phyloP scores from a whole-genome alignment of 2,888 invertebrate species.

The Didymodactylos carnosus region DNA sequence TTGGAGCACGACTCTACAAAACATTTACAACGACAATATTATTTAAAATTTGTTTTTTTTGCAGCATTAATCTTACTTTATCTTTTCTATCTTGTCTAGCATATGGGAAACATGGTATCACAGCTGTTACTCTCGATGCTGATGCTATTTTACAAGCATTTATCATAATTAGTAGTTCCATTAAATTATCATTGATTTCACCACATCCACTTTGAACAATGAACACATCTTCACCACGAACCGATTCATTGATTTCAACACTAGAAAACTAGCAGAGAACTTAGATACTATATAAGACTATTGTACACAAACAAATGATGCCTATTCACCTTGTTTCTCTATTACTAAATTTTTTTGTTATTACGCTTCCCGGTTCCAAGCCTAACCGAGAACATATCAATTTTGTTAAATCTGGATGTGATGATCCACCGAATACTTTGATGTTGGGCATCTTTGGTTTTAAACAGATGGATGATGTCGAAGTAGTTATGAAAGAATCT shows the following conservation, averaged over 20 bases:
- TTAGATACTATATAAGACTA: not conserved
- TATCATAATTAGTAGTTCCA: conserved; percentile 86
- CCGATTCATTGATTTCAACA: conserved; percentile 83
- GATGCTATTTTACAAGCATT: conserved; percentile 90
- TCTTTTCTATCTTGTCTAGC: conserved; percentile 87
- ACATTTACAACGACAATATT: no score
- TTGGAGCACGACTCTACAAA: conserved; percentile 65
- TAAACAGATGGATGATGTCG: no score
- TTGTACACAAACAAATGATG: not conserved
- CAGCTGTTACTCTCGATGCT: conserved; percentile 73
- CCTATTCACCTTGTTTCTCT: conserved; percentile 72
- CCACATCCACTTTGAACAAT: conserved; percentile 84
- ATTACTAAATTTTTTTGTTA: conserved; percentile 98
- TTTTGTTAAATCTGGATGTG: conserved; percentile 86
- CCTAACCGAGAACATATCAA: conserved; percentile 84
- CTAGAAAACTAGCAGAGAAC: conserved; percentile 38
- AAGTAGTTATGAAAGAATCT: no score
- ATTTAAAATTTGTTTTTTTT: not conserved
- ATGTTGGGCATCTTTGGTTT: conserved; percentile 80
- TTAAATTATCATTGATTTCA: conserved; percentile 77
- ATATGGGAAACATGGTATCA: conserved; percentile 85
- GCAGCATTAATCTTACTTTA: conserved; percentile 45
- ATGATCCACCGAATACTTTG: conserved; percentile 94
- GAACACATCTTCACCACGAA: conserved; percentile 85
- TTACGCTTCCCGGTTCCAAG: conserved; percentile 88